These are phyloP conservation scores for Oceanites oceanicus DNA, from an alignment of 2,113 vertebrate genomes.

Conservation along the genomic window DNA sequence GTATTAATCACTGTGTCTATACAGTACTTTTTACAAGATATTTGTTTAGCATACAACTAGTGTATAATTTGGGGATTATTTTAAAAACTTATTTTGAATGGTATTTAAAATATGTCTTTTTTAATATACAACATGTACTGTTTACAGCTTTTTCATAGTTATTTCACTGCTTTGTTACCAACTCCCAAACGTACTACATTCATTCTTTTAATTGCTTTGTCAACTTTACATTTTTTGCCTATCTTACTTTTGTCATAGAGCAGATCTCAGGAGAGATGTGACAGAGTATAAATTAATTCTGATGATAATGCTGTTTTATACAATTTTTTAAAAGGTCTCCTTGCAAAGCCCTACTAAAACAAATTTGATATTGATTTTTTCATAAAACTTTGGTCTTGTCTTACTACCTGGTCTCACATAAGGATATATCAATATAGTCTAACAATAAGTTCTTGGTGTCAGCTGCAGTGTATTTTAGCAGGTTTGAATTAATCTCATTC, in stretches of 20 bases:
- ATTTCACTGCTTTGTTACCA: slow-evolving; percentile 4
- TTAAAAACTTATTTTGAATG: neutral
- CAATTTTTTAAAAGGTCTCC: slow-evolving; percentile 1
- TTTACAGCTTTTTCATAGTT: neutral
- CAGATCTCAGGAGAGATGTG: neutral
- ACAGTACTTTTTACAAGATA: neutral
- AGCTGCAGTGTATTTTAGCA: neutral
- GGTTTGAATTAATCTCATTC: neutral
- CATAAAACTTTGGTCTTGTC: neutral
- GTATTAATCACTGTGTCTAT: neutral
- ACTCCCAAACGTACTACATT: neutral
- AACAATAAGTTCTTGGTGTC: neutral
- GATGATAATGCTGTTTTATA: neutral
- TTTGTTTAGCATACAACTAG: neutral
- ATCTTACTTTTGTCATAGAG: neutral
- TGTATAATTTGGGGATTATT: neutral
- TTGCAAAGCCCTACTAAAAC: slow-evolving; percentile 5
- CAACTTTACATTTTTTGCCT: neutral
- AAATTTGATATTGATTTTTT: slow-evolving; percentile 37
- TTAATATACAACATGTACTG: neutral
- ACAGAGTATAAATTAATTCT: neutral
- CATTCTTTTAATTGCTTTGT: slow-evolving; percentile 11
- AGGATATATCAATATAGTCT: neutral
- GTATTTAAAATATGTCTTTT: neutral
- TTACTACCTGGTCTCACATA: neutral